Percentiles rank a stretch among this genome's conserved stretches.
phyloP scores from a whole-genome alignment of 2,113 vertebrate genomes.

The Papio anubis region DNA sequence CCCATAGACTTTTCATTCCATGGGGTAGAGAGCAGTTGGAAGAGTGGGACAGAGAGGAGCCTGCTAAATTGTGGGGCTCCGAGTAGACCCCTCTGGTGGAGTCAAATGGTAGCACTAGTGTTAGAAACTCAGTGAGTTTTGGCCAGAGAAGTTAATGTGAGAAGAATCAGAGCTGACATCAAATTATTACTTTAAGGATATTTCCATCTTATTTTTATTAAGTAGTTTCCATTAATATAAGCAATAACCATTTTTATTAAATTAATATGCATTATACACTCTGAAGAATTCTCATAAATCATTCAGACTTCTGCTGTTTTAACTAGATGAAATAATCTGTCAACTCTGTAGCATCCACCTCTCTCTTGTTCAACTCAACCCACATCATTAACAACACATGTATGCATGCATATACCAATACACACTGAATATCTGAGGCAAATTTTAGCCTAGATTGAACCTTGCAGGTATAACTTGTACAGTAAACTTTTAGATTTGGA shows the following conservation, averaged over 20 bases:
- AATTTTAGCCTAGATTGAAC: neutral
- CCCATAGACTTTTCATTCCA: neutral
- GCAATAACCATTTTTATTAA: slow-evolving; percentile 63
- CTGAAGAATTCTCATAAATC: slow-evolving; percentile 48
- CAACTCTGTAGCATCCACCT: too few species aligned
- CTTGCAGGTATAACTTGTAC: neutral
- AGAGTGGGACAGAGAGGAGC: neutral
- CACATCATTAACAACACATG: neutral
- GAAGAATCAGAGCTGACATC: slow-evolving; percentile 1
- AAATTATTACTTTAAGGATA: slow-evolving; percentile 34
- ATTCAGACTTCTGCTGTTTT: neutral
- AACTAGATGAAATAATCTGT: neutral
- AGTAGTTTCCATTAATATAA: slow-evolving; percentile 43
- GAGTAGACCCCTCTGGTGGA: neutral
- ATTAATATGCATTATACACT: slow-evolving; percentile 40
- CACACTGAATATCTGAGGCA: neutral
- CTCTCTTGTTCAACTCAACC: neutral
- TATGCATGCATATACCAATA: too few species aligned
- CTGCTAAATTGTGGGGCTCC: neutral
- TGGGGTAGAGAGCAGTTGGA: neutral
- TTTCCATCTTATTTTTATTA: slow-evolving; percentile 56
- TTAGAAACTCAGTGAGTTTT: slow-evolving; percentile 3
- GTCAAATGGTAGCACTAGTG: neutral
- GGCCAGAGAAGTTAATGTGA: neutral
- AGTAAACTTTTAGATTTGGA: neutral